Conservation (phyloP, 2,888 invertebrate genomes). For the Platycheirus albimanus region DNA sequence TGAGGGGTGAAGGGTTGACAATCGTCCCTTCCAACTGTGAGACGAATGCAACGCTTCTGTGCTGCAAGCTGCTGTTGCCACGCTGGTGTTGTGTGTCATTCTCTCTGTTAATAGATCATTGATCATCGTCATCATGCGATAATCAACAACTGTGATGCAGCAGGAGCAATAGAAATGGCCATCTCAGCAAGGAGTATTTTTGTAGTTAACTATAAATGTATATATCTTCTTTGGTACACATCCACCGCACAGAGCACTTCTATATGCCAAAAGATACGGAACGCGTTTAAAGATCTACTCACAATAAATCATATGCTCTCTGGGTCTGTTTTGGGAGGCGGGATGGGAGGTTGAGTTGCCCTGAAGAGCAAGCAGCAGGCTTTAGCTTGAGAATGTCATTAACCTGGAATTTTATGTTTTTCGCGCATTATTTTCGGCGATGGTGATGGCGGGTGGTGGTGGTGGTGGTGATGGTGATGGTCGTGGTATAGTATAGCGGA, state of each 20-base stretch:
- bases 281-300: constrained; percentile 67
- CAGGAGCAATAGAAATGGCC: constrained; percentile 43
- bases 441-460: constrained; percentile 14
- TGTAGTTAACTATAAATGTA: background rate
- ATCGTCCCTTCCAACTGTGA: background rate
- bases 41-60: constrained; percentile 20
- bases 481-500: background rate
- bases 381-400: constrained; percentile 67
- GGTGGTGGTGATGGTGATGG: constrained; percentile 42
- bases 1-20: background rate
- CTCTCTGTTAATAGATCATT: constrained; percentile 71
- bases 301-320: constrained; percentile 72
- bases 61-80: constrained; percentile 53
- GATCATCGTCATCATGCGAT: constrained; percentile 71
- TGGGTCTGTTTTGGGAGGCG: background rate
- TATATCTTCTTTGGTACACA: background rate
- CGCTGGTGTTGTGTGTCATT: constrained; percentile 63
- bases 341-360: background rate
- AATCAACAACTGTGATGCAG: constrained; percentile 54
- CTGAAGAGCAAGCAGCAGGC: background rate
- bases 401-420: constrained; percentile 74
- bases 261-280: constrained; percentile 64
- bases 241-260: constrained; percentile 23
- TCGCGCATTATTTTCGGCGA: constrained; percentile 66
- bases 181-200: constrained; percentile 28